A percentile compares a stretch with the other conserved stretches of the same genome.
Evolutionary conservation across 1,140 invertebrate species (phyloP).

Genomic region (Cyrtorhinus lividipennis): DNA sequence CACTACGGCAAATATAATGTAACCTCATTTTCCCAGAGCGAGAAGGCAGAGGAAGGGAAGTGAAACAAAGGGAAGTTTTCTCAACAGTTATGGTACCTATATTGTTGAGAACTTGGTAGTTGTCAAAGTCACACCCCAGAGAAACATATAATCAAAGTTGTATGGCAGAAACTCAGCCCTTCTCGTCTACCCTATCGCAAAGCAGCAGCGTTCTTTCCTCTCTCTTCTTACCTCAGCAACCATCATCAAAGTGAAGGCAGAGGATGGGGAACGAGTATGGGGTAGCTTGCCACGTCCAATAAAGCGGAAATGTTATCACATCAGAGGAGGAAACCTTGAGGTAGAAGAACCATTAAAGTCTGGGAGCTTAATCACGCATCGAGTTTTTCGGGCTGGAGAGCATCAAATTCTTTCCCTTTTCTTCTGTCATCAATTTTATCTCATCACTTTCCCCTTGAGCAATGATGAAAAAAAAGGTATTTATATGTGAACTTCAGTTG

Average conservation of each 20-base stretch:
- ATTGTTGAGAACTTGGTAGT: neutral
- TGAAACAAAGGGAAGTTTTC: neutral
- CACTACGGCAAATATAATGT: too few species aligned
- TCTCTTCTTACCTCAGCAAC: neutral
- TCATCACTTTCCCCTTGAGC: too few species aligned
- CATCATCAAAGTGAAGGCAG: neutral
- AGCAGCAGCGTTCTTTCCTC: neutral
- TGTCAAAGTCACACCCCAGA: neutral
- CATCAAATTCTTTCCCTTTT: too few species aligned
- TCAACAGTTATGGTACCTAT: neutral
- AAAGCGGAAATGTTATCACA: neutral
- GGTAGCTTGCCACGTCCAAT: neutral
- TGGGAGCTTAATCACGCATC: too few species aligned
- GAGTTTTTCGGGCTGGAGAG: too few species aligned
- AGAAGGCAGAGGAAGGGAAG: neutral
- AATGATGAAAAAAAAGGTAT: too few species aligned
- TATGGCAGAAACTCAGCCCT: neutral
- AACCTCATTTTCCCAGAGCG: neutral
- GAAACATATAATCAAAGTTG: neutral
- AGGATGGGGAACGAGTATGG: neutral
- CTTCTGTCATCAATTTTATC: too few species aligned
- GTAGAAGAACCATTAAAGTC: too few species aligned
- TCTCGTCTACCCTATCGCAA: too few species aligned
- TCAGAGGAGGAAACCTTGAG: neutral
- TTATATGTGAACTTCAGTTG: too few species aligned